Evolutionary conservation across 1,140 invertebrate genomes (phyloP), one percentile per base, ranked within the genome.

Genomic region (Ganaspis sp.): DNA sequence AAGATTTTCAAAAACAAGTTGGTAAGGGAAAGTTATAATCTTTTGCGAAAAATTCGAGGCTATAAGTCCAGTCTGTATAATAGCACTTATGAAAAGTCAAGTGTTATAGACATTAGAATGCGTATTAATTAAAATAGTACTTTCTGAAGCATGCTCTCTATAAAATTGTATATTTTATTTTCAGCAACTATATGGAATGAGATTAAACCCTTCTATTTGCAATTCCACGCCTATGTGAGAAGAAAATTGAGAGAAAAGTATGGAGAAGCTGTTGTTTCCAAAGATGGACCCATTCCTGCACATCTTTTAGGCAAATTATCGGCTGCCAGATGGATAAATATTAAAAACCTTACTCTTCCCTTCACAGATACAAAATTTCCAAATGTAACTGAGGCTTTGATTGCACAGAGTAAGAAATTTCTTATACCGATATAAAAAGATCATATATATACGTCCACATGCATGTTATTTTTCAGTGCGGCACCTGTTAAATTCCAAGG

Each of bases 271-370:
- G 88, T 95, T 0, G 91, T 96, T 0, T 92, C 94, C 1, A 93
- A 93, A 15, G 93, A 93, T 72, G 96, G 96, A 19, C 95, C 96
- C 0, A 96, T 99, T 73, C 97, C 97, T 0, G 97, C 97, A 15
- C 97, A 99, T 93, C 90, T 99, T 1, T 86, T 97, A 79, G 96
- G 97, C 37, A 98, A 98, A 85, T 96, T 99, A 95, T 98, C 97
- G 97, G 96, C 96, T 0, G 97, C 98, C 90, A 93, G 93, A 0
- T 99, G 97, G 97, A 91, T 90, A 17, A 95, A 96, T 82, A 93
- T 98, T 29, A 94, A 92, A 54, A 92, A 95, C 12, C 92, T 96
- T 12, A 94, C 94, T 0, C 92, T 94, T 9, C 97, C 97, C 0
- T 98, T 94, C 89, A 95, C 95, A 0, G 93, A 94, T 9, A 95